Conservation (phyloP, 2,888 invertebrate species). For the Capitulum mitella region DNA sequence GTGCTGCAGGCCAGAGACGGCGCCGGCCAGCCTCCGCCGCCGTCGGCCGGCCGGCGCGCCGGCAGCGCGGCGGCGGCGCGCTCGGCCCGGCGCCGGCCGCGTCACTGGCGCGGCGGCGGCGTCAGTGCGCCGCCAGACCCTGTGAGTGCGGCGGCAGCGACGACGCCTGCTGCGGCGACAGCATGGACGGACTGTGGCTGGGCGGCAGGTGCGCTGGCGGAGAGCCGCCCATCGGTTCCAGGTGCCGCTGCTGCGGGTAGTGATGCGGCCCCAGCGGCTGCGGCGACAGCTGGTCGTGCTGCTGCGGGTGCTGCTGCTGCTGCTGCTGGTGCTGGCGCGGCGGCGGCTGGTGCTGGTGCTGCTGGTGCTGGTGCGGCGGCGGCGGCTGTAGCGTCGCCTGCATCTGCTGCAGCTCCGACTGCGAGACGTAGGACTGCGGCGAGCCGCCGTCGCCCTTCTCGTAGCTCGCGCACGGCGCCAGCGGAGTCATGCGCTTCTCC, state of each 20-base stretch:
- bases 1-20: not conserved
- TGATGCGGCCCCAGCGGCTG: not conserved
- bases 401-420: conserved; percentile 30
- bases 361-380: not conserved
- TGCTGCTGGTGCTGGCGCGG: not conserved
- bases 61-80: not conserved
- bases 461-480: conserved; percentile 44
- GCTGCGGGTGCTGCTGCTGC: not conserved
- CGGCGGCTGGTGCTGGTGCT: not conserved
- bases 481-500: conserved; percentile 97
- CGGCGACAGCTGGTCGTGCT: not conserved
- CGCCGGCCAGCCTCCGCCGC: not conserved
- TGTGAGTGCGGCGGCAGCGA: conserved; percentile 3
- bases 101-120: not conserved
- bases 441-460: conserved; percentile 29
- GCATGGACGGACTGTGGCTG: not conserved
- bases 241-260: not conserved
- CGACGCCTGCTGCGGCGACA: not conserved
- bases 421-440: conserved; percentile 27
- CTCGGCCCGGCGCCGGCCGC: not conserved
- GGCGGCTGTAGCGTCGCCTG: not conserved
- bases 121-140: conserved; percentile 20
- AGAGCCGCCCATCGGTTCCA: not conserved
- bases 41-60: too few relatives aligned
- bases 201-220: not conserved